These are phyloP conservation scores for Lottia gigantea DNA, from an alignment of 2,888 invertebrate genomes.

Conservation along the genomic window DNA sequence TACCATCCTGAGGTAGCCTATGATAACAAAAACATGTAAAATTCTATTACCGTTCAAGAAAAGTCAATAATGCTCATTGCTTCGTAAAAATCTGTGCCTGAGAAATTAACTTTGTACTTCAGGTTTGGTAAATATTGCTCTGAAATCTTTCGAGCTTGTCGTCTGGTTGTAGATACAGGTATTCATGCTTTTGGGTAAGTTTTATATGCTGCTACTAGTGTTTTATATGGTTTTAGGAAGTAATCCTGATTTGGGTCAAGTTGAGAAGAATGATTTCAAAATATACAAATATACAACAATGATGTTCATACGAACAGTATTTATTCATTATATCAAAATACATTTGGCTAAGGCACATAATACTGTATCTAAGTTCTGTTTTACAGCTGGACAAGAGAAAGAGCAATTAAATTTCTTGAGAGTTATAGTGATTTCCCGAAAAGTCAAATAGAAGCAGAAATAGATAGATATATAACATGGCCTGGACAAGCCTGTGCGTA, in stretches of 20 bases:
- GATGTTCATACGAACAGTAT: no score
- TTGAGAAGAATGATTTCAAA: no score
- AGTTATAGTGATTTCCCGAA: constrained; percentile 42
- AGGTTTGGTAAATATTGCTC: constrained; percentile 50
- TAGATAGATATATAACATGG: constrained; percentile 61
- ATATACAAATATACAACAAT: no score
- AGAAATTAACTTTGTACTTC: constrained; percentile 6
- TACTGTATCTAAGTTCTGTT: constrained; percentile 1
- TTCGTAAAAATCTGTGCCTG: no score
- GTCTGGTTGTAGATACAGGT: constrained; percentile 62
- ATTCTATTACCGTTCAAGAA: no score
- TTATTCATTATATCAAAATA: no score
- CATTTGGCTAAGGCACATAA: no score
- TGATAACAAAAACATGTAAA: no score
- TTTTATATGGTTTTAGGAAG: not conserved
- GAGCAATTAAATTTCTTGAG: constrained; percentile 50
- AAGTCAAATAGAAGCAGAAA: constrained; percentile 45
- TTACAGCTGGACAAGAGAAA: constrained; percentile 53
- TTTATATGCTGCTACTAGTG: no score
- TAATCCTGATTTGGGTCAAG: not conserved
- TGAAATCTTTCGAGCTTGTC: constrained; percentile 58
- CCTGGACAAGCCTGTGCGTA: constrained; percentile 60
- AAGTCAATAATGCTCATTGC: no score
- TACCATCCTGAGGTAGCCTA: no score
- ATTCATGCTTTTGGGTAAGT: constrained; percentile 56